Conservation (phyloP, 2,113 vertebrate species). For the Hippocampus guttulatus region DNA sequence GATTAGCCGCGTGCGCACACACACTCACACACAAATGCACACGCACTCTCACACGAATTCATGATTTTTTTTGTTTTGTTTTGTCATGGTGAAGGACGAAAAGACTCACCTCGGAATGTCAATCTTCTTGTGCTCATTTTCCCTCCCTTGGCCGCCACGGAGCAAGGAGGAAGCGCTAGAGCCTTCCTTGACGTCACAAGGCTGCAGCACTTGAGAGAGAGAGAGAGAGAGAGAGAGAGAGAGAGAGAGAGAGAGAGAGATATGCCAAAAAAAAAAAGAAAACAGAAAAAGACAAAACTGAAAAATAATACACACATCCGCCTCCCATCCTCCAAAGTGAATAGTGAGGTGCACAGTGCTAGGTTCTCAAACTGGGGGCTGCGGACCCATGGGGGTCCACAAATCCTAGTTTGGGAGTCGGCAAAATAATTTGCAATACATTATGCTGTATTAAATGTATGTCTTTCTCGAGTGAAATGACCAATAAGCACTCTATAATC, state of each 20-base stretch:
- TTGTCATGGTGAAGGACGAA: constrained; percentile 19
- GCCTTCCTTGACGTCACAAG: constrained; percentile 73
- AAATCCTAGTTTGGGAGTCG: too few species aligned
- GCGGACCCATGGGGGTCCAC: too few species aligned
- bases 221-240: constrained; percentile 20
- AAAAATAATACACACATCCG: not conserved
- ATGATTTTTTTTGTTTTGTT: not conserved
- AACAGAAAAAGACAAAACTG: not conserved
- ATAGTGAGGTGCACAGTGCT: not conserved
- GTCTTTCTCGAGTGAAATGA: too few species aligned
- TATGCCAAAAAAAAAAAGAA: not conserved
- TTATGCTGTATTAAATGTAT: too few species aligned
- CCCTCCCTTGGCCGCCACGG: constrained; percentile 53
- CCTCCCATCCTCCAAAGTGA: not conserved
- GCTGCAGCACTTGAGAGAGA: constrained; percentile 61
- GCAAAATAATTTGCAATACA: too few species aligned
- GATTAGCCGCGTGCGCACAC: constrained; percentile 1
- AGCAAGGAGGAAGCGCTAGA: constrained; percentile 68
- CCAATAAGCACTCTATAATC: too few species aligned
- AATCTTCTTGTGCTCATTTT: constrained; percentile 61
- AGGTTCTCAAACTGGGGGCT: not conserved
- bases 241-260: constrained; percentile 8
- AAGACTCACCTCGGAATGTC: constrained; percentile 67
- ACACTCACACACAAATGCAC: not conserved
- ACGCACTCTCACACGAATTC: constrained; percentile 1